Conservation (phyloP, 2,797 vertebrate species). For the Syngnathus rostellatus region DNA sequence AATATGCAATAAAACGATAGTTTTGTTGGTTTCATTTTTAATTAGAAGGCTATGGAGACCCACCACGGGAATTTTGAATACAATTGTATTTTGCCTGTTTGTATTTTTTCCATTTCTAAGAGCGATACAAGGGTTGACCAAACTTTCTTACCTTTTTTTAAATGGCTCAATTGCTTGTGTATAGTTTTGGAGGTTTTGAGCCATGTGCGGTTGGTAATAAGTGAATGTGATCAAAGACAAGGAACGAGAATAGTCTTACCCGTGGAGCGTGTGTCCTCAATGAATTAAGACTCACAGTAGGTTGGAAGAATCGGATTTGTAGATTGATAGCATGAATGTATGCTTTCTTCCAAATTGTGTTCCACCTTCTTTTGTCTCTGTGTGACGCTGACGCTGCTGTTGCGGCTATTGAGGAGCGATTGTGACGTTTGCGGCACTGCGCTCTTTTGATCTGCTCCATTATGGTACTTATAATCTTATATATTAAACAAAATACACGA, state of each 20-base stretch:
- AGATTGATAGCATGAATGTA: neutral
- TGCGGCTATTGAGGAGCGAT: neutral
- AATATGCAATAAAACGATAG: no score
- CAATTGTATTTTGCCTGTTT: neutral
- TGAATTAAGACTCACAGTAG: neutral
- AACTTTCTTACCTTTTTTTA: no score
- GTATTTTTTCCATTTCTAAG: neutral
- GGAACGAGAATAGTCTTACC: neutral
- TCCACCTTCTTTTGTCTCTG: neutral
- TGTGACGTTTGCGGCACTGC: neutral
- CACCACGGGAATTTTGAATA: neutral
- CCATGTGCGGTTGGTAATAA: neutral
- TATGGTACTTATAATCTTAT: neutral
- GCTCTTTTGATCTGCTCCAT: slow-evolving; percentile 4
- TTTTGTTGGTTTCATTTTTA: no score
- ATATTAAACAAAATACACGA: neutral
- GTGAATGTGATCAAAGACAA: neutral
- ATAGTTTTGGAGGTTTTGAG: neutral
- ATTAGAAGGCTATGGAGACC: neutral
- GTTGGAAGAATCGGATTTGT: neutral
- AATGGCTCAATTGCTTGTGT: neutral
- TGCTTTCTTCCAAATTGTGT: neutral
- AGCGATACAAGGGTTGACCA: neutral
- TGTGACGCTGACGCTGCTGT: neutral
- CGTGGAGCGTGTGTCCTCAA: neutral